Conservation (phyloP, 1,140 invertebrate species). For the Dermatophagoides farinae region DNA sequence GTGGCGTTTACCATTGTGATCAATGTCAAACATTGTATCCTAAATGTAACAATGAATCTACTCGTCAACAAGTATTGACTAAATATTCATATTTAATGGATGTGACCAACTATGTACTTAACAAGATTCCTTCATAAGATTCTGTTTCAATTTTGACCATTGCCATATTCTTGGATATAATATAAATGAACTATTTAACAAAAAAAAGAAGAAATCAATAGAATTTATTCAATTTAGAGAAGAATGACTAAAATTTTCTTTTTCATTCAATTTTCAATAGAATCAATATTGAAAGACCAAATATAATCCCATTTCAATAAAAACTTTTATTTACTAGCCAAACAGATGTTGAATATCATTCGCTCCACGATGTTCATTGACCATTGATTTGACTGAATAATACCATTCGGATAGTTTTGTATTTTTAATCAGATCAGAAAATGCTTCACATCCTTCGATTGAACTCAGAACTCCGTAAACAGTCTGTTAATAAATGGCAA, state of each 20-base stretch:
- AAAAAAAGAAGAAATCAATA: no score
- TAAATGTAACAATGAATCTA: neutral
- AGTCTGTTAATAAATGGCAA: conserved; percentile 29
- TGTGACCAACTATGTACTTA: conserved; percentile 10
- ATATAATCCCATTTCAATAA: neutral
- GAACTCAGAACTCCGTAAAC: conserved; percentile 81
- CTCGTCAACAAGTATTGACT: neutral
- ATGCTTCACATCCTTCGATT: conserved; percentile 83
- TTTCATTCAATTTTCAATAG: no score
- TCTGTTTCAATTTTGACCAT: no score
- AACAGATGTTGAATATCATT: neutral
- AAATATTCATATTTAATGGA: conserved; percentile 9
- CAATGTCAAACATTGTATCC: neutral
- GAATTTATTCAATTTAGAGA: no score
- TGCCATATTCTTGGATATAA: no score
- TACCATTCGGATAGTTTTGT: conserved; percentile 44
- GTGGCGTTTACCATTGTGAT: neutral
- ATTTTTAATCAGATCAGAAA: conserved; percentile 53
- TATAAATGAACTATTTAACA: no score
- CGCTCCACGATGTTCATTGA: conserved; percentile 21
- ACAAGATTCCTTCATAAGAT: conserved; percentile 11
- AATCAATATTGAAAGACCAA: no score
- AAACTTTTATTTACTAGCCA: neutral
- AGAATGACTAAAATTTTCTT: no score
- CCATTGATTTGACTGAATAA: conserved; percentile 26